phyloP scores from a whole-genome alignment of 2,888 invertebrate genomes.

The Nymphalis urticae region DNA sequence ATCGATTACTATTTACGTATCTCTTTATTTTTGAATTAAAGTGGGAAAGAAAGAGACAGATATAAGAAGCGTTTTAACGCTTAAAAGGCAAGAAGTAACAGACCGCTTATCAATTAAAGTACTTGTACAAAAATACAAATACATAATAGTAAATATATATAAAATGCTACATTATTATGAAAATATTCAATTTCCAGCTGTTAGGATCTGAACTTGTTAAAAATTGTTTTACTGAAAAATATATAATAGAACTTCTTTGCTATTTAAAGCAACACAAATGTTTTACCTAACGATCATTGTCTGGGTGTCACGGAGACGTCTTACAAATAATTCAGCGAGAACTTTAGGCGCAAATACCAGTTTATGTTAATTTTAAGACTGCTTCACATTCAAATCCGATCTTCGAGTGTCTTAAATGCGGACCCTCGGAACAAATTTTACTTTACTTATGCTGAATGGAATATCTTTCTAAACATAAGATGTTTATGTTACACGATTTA shows the following conservation, averaged over 20 bases:
- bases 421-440: conserved; percentile 46
- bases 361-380: conserved; percentile 74
- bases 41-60: no score
- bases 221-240: background rate
- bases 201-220: background rate
- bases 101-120: no score
- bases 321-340: conserved; percentile 67
- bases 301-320: conserved; percentile 48
- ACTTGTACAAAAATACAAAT: no score
- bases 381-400: conserved; percentile 73
- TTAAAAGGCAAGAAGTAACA: no score
- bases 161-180: no score
- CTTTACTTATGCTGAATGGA: conserved; percentile 40
- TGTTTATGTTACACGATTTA: conserved; percentile 17
- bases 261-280: conserved; percentile 8
- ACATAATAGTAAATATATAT: no score
- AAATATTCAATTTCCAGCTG: background rate
- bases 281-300: conserved; percentile 38
- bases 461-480: conserved; percentile 21
- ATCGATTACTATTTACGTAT: no score
- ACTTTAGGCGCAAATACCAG: conserved; percentile 74
- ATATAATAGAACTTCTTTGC: conserved; percentile 5
- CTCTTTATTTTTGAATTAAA: no score
- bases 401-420: conserved; percentile 52
- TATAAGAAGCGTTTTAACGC: no score